These are phyloP conservation scores for Ophion obscuratus DNA, from an alignment of 2,888 invertebrate species.

Conservation along the genomic window DNA sequence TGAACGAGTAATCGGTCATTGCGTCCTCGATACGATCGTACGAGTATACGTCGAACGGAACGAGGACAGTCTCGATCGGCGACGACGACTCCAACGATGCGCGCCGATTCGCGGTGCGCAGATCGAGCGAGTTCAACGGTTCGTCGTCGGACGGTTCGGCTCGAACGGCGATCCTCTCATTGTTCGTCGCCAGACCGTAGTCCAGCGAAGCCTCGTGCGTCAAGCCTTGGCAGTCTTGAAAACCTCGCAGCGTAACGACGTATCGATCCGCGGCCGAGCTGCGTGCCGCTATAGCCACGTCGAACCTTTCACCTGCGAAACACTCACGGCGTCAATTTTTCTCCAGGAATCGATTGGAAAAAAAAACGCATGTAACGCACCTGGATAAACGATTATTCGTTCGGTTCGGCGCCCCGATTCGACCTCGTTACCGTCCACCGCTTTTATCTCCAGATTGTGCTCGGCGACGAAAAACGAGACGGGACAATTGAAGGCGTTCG, in stretches of 20 bases:
- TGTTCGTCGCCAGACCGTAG: conserved; percentile 83
- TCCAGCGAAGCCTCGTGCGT: conserved; percentile 83
- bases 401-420: conserved; percentile 82
- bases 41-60: conserved; percentile 85
- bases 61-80: conserved; percentile 81
- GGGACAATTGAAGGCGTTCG: conserved; percentile 86
- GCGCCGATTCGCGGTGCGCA: not conserved
- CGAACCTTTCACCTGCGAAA: conserved; percentile 87
- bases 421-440: conserved; percentile 85
- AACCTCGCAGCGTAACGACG: conserved; percentile 85
- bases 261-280: conserved; percentile 85
- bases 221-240: conserved; percentile 85
- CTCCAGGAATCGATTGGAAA: not conserved
- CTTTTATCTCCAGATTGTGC: conserved; percentile 85
- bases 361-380: conserved; percentile 77
- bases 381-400: conserved; percentile 85
- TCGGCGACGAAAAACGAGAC: conserved; percentile 84
- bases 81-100: not conserved
- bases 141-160: conserved; percentile 41
- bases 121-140: not conserved
- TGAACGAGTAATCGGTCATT: conserved; percentile 85
- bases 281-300: conserved; percentile 86
- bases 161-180: conserved; percentile 30
- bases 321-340: not conserved
- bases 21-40: conserved; percentile 82